Percentiles rank a stretch among this genome's conserved stretches.
These are phyloP conservation scores for Ataeniobius toweri DNA, from an alignment of 2,797 vertebrate species.

Conservation along the genomic window DNA sequence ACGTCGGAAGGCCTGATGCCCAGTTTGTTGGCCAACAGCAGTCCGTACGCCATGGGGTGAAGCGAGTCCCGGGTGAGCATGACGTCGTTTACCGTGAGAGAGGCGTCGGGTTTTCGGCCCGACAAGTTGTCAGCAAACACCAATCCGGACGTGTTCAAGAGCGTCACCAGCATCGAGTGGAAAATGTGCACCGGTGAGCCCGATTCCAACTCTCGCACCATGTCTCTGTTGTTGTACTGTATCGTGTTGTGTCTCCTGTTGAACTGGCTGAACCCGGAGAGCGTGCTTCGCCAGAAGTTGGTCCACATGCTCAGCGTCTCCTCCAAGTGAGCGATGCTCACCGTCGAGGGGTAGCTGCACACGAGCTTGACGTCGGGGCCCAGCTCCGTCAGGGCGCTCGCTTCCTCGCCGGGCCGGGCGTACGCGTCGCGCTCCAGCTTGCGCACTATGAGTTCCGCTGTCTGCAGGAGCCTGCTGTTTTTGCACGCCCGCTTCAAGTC, in stretches of 20 bases:
- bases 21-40: constrained; percentile 30
- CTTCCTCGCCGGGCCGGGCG: too few species aligned
- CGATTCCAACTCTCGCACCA: constrained; percentile 10
- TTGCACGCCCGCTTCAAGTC: too few species aligned
- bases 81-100: constrained; percentile 24
- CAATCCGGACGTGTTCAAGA: constrained; percentile 13
- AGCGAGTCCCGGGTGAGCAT: constrained; percentile 14
- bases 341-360: constrained; percentile 7
- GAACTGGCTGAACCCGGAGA: constrained; percentile 39
- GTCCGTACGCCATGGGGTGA: constrained; percentile 7
- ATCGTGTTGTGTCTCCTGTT: constrained; percentile 41
- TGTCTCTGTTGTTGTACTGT: constrained; percentile 32
- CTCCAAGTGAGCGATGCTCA: constrained; percentile 31
- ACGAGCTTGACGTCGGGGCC: too few species aligned
- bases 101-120: not conserved
- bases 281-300: constrained; percentile 26
- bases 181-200: constrained; percentile 8
- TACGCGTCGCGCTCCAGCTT: too few species aligned
- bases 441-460: too few species aligned
- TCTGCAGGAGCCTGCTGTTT: too few species aligned
- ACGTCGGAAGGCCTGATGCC: constrained; percentile 32
- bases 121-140: constrained; percentile 21
- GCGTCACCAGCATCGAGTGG: constrained; percentile 6
- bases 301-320: constrained; percentile 44
- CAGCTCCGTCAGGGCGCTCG: too few species aligned